Base-by-base conservation (phyloP, 2,113 vertebrate genomes). In the Physeter macrocephalus region DNA sequence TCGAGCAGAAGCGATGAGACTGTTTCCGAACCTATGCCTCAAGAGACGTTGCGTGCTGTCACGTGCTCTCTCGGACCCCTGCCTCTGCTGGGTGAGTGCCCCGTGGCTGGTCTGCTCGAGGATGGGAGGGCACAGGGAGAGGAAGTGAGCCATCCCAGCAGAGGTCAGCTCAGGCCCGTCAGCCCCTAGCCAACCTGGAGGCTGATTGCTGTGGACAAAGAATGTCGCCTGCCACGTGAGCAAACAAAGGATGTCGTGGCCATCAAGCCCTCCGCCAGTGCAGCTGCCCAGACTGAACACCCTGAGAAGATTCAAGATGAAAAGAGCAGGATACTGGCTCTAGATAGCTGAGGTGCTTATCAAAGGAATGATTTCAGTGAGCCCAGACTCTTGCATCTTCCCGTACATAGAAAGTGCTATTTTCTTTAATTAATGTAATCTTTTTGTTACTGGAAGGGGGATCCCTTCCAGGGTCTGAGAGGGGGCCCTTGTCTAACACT, bases 51-150 rank as follows among this genome's bases (percentile, higher is more conserved):
- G n/a, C 11, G 2, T 2, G 4, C 14, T 10, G 8, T 49, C 20
- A 0, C 17, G 36, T 14, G 72, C 27, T 61, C 6, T 46, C 13
- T 36, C 0, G 62, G 39, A 31, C 8, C 2, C 6, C 9, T 7
- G 8, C 39, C 34, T n/a, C 15, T 41, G 29, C 46, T 8, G 1
- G 0, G 9, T 27, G 29, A 29, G 39, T 0, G 5, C 17, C n/a
- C 82, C 84, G 13, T n/a, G 80, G 43, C 54, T 12, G 43, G 52
- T 43, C 27, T 49, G 41, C 29, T 36, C 15, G 27, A 41, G 43
- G n/a, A 1, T 1, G 2, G 39, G 39, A 9, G 10, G n/a, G n/a
- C 52, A 9, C 13, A 0, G 1, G 27, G 25, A 43, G 62, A n/a
- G 29, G 62, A 92, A 41, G 57, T 25, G 27, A 59, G 46, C 21